phyloP scores from a whole-genome alignment of 1,140 invertebrate genomes.

The Coptotermes formosanus region DNA sequence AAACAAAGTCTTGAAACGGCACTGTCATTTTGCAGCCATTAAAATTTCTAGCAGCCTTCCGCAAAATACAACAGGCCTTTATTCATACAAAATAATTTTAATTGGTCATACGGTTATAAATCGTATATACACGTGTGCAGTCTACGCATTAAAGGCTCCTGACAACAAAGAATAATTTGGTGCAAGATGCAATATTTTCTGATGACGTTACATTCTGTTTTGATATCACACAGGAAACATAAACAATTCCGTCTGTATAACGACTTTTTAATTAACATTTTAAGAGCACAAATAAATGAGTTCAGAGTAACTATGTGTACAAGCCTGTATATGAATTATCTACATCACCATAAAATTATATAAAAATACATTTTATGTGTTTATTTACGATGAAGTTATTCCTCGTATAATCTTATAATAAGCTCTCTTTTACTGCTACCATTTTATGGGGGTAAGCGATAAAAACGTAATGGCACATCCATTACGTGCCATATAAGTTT shows the following conservation, averaged over 20 bases:
- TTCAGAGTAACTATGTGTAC: conserved; percentile 5
- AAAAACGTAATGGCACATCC: conserved; percentile 17
- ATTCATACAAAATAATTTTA: conserved; percentile 11
- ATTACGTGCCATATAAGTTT: conserved; percentile 19
- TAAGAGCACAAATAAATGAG: conserved; percentile 10
- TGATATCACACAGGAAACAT: background rate
- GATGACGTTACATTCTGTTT: background rate
- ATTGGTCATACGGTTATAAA: background rate
- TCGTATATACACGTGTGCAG: background rate
- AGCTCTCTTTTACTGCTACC: conserved; percentile 20
- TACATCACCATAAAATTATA: background rate
- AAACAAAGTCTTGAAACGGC: background rate
- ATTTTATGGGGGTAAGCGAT: conserved; percentile 5
- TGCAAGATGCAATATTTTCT: background rate
- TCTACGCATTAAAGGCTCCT: background rate
- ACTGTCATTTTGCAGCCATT: background rate
- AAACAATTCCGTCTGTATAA: conserved; percentile 3
- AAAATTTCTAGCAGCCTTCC: background rate
- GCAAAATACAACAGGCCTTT: background rate
- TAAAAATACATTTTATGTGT: conserved; percentile 21
- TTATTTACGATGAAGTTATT: conserved; percentile 22
- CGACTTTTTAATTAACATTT: conserved; percentile 19
- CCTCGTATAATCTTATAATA: conserved; percentile 23
- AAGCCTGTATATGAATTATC: conserved; percentile 16
- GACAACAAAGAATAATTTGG: background rate